Percentiles rank a stretch among this genome's conserved stretches.
phyloP scores from a whole-genome alignment of 2,797 vertebrate species.

The Sitta carolinensis region DNA sequence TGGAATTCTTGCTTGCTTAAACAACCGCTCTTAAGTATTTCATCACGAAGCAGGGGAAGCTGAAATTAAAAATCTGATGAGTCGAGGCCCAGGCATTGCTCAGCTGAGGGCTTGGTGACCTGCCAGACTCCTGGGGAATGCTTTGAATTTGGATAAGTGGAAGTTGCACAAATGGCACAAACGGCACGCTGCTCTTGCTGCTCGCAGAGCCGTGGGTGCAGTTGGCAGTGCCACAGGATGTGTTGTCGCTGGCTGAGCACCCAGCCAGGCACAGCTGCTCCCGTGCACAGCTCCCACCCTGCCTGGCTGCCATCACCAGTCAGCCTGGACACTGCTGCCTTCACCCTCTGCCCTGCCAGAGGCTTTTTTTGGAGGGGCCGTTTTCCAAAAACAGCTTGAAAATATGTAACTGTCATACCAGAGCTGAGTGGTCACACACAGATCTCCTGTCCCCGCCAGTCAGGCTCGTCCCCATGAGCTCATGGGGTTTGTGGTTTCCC shows the following conservation, averaged over 20 bases:
- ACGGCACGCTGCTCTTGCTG: neutral
- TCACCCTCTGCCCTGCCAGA: neutral
- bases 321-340: neutral
- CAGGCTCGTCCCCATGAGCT: neutral
- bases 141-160: constrained; percentile 48
- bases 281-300: neutral
- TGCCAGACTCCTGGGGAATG: constrained; percentile 19
- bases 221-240: neutral
- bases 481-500: neutral
- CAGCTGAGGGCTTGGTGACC: constrained; percentile 20
- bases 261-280: neutral
- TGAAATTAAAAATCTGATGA: constrained; percentile 13
- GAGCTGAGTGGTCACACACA: neutral
- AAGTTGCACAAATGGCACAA: constrained; percentile 3
- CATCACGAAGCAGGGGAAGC: neutral
- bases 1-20: constrained; percentile 1
- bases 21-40: neutral
- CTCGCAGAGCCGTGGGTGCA: neutral
- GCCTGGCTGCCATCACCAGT: fast-evolving
- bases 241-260: neutral
- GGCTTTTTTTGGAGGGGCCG: neutral
- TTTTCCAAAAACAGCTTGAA: constrained; percentile 26
- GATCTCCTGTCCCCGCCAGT: fast-evolving
- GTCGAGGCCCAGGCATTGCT: neutral
- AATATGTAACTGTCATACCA: constrained; percentile 13